Base-by-base conservation (phyloP, 2,113 vertebrate genomes). In the Onychostoma macrolepis region DNA sequence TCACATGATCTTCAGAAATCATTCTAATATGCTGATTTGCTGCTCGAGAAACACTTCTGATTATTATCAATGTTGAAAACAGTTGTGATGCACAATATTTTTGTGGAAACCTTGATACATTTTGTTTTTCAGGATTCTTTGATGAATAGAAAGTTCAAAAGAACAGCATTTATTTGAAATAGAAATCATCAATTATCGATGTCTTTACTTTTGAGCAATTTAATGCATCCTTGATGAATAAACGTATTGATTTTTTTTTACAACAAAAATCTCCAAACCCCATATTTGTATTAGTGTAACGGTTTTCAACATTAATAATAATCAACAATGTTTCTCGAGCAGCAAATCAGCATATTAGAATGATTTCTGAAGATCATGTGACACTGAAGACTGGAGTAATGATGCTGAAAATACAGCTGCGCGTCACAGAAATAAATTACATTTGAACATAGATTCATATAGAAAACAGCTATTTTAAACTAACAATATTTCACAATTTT, bases 351-450 rank as follows among this genome's bases (percentile, higher is more conserved):
- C 15, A 30, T 30, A 17, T 67, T 30, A 30, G 0, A 15, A 1
- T 67, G 63, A 65, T 65, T 65, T 69, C 6, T 33, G 30, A 69
- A 69, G 65, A 19, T 69, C 65, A 33, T 69, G 65, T 69, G 65
- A 33, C 28, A 33, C 65, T 69, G 28, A 69, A 19, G 65, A 69
- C 30, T 33, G 65, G 65, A 69, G 65, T 33, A 69, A 69, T 69
- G 30, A 69, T 69, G 65, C n/a, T 26, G 53, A 56, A 21, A 56
- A 21, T 56, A 5, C 53, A 56, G 17, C 53, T 56, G 0, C 0
- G 2, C n/a, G 11, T 61, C 8, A 61, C 61, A 28, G 5, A 2
- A 69, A 19, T 69, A 19, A 10, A 36, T 69, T 19, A 36, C 3
- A 9, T 2, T 63, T 63, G 2, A 58, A 3, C 0, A 58, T 0